Percentiles rank a stretch among this genome's conserved stretches.
These are phyloP conservation scores for Alcis repandata DNA, from an alignment of 2,888 invertebrate species.

Conservation along the genomic window DNA sequence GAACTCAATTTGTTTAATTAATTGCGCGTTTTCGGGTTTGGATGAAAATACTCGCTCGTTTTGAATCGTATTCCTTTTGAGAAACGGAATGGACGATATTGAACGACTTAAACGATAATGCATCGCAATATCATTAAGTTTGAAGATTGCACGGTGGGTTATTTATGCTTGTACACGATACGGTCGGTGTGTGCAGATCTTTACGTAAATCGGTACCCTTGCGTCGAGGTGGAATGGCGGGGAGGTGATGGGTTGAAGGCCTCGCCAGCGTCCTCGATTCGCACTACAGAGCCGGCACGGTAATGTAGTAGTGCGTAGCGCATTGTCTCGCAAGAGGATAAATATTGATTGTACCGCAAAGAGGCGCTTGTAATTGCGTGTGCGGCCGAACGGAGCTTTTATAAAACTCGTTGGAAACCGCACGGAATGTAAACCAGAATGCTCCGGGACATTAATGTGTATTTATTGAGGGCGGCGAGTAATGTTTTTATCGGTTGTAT, in stretches of 20 bases:
- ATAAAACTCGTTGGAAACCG: slow-evolving; percentile 85
- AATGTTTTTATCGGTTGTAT: slow-evolving; percentile 84
- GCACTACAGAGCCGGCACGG: slow-evolving; percentile 55
- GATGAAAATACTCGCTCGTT: slow-evolving; percentile 50
- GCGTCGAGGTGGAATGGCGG: slow-evolving; percentile 50
- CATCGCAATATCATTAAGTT: slow-evolving; percentile 74
- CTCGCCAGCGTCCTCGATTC: slow-evolving; percentile 50
- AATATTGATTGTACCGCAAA: slow-evolving; percentile 82
- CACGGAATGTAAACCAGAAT: slow-evolving; percentile 86
- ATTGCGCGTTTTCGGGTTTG: slow-evolving; percentile 40
- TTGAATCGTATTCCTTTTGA: slow-evolving; percentile 54
- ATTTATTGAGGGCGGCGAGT: slow-evolving; percentile 84
- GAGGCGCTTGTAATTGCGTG: slow-evolving; percentile 85
- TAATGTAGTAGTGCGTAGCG: slow-evolving; percentile 69
- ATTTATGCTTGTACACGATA: slow-evolving; percentile 67
- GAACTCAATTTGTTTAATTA: slow-evolving; percentile 51
- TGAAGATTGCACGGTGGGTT: slow-evolving; percentile 69
- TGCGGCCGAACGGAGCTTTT: slow-evolving; percentile 82
- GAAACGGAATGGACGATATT: slow-evolving; percentile 63
- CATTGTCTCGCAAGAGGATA: slow-evolving; percentile 75
- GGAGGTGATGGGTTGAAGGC: slow-evolving; percentile 61
- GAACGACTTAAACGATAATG: slow-evolving; percentile 68
- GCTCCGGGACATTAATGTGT: slow-evolving; percentile 84
- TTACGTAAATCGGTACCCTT: slow-evolving; percentile 39
- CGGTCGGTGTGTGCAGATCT: slow-evolving; percentile 57